Evolutionary conservation across 2,888 invertebrate species (phyloP).

Genomic region (Tanytarsus gracilentus): DNA sequence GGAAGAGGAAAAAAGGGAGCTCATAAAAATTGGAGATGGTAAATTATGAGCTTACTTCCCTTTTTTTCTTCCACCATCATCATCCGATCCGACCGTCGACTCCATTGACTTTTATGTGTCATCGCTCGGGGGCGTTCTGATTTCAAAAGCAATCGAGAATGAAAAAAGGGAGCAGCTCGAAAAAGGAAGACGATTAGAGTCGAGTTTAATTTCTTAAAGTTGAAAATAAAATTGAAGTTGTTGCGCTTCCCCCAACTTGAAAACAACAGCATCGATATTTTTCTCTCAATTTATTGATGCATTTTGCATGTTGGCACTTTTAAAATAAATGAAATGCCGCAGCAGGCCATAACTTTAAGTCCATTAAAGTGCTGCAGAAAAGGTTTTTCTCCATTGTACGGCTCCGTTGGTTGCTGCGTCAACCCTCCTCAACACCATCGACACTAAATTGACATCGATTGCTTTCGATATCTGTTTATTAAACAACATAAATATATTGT

Average conservation of each 20-base stretch:
- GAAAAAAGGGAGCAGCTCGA: no score
- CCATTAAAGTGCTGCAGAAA: not conserved
- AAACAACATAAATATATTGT: not conserved
- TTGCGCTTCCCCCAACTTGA: no score
- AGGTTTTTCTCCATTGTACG: not conserved
- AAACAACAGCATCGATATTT: no score
- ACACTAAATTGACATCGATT: not conserved
- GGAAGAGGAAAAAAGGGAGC: not conserved
- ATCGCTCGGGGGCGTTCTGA: no score
- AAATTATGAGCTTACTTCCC: slow-evolving; percentile 17
- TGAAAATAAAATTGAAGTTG: not conserved
- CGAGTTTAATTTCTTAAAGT: no score
- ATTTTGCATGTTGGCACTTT: not conserved
- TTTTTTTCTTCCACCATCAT: no score
- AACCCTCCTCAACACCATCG: not conserved
- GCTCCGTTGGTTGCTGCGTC: not conserved
- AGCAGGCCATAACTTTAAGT: not conserved
- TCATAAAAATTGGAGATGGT: slow-evolving; percentile 7
- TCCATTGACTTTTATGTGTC: no score
- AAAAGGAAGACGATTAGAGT: no score
- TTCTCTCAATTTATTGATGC: not conserved
- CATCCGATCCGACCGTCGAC: no score
- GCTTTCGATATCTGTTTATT: not conserved
- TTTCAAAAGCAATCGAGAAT: no score
- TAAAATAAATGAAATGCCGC: no score